Percentiles rank a stretch among this genome's conserved stretches.
Evolutionary conservation across 1,140 invertebrate genomes (phyloP).

Genomic region (Zelostemma sp.): DNA sequence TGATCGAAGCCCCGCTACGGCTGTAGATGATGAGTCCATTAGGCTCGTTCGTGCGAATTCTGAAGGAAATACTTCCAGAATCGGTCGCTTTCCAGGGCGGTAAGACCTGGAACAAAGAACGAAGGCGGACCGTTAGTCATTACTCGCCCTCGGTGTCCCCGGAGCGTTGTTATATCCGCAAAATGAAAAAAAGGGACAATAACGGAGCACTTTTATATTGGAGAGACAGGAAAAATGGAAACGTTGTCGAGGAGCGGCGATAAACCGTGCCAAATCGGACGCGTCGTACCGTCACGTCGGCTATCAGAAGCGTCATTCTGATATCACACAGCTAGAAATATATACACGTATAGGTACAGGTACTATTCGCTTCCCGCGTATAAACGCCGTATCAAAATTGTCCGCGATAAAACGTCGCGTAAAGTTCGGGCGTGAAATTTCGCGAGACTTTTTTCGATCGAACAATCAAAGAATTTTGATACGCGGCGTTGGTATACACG

Average conservation of each 20-base stretch:
- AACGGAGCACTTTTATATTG: conserved; percentile 41
- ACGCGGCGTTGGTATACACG: background rate
- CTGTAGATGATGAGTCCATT: conserved; percentile 95
- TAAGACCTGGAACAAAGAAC: conserved; percentile 77
- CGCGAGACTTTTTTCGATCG: conserved; percentile 9
- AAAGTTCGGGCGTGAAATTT: conserved; percentile 16
- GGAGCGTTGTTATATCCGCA: conserved; percentile 42
- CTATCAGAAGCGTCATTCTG: conserved; percentile 25
- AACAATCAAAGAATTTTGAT: background rate
- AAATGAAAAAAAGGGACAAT: conserved; percentile 27
- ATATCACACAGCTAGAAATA: conserved; percentile 31
- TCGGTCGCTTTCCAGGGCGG: conserved; percentile 90
- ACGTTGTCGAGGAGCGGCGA: conserved; percentile 35
- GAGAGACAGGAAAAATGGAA: conserved; percentile 37
- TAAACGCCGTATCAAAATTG: conserved; percentile 24
- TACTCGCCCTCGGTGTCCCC: conserved; percentile 44
- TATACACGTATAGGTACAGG: conserved; percentile 46
- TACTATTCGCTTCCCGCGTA: background rate
- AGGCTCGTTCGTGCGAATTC: conserved; percentile 93
- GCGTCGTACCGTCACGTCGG: conserved; percentile 21
- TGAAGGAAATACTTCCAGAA: conserved; percentile 90
- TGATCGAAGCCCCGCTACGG: conserved; percentile 81
- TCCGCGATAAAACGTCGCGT: conserved; percentile 9
- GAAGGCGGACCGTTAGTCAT: conserved; percentile 47
- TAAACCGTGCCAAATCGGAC: conserved; percentile 45